Conservation (phyloP, 2,113 vertebrate species). For the Fregata magnificens region DNA sequence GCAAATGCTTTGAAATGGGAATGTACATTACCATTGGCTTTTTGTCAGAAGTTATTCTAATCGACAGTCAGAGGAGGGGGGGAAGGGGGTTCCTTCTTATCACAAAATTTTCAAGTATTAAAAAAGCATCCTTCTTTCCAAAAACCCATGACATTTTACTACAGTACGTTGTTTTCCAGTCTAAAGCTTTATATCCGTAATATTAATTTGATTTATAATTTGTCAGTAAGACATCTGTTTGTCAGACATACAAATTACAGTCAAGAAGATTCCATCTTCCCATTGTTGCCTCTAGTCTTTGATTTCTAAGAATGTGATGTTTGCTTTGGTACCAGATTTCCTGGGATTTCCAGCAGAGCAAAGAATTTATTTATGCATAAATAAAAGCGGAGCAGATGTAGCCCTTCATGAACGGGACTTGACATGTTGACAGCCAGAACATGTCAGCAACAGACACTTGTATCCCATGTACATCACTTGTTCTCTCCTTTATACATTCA, state of each 20-base stretch:
- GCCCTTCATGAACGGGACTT: not conserved
- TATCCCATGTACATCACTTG: not conserved
- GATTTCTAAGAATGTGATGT: not conserved
- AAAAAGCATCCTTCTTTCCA: not conserved
- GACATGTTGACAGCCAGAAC: not conserved
- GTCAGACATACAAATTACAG: not conserved
- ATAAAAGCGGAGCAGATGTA: not conserved
- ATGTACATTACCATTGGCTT: not conserved
- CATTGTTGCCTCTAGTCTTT: not conserved
- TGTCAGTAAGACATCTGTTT: not conserved
- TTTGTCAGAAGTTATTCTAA: not conserved
- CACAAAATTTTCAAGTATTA: not conserved
- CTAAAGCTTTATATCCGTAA: not conserved
- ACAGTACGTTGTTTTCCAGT: not conserved
- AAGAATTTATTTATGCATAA: not conserved
- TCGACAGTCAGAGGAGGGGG: accelerated
- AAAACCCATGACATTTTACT: not conserved
- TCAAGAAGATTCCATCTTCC: not conserved
- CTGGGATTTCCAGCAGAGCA: not conserved
- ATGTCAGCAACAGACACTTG: not conserved
- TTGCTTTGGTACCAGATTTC: not conserved
- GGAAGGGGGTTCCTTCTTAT: not conserved
- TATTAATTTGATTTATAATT: not conserved
- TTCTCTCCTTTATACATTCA: not conserved
- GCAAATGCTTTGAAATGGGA: not conserved